phyloP scores from a whole-genome alignment of 2,888 invertebrate species.

The Rhingia rostrata region DNA sequence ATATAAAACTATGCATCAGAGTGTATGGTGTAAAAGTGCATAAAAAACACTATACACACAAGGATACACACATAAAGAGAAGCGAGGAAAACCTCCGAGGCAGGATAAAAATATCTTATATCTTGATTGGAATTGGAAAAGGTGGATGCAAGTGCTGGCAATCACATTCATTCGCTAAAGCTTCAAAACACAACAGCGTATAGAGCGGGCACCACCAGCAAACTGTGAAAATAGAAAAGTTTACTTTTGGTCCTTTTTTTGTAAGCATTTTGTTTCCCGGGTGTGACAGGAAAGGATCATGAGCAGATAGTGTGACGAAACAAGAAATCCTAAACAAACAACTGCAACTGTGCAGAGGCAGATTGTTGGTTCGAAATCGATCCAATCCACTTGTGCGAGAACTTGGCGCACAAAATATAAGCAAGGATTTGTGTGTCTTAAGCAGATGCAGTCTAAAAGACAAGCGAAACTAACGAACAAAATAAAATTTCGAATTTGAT shows the following conservation, averaged over 20 bases:
- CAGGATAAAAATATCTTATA: constrained; percentile 61
- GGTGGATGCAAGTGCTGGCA: constrained; percentile 68
- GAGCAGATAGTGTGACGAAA: constrained; percentile 74
- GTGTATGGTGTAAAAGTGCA: constrained; percentile 47
- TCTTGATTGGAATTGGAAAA: constrained; percentile 58
- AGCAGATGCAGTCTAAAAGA: constrained; percentile 45
- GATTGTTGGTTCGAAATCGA: constrained; percentile 45
- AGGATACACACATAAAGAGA: not conserved
- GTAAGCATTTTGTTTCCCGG: constrained; percentile 10
- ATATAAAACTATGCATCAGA: constrained; percentile 74
- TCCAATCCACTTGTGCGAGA: constrained; percentile 66
- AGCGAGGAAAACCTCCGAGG: constrained; percentile 7
- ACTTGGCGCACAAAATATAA: constrained; percentile 20
- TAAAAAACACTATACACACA: constrained; percentile 38
- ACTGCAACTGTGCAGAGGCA: constrained; percentile 23
- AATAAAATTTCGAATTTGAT: constrained; percentile 56
- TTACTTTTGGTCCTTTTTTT: constrained; percentile 14
- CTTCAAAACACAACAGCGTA: not conserved
- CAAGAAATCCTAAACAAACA: constrained; percentile 67
- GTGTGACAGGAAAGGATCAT: constrained; percentile 72
- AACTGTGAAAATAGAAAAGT: constrained; percentile 55
- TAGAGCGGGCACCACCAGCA: constrained; percentile 15
- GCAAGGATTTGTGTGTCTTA: constrained; percentile 47
- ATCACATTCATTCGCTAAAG: constrained; percentile 62
- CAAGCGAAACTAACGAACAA: constrained; percentile 2